Base-by-base conservation (phyloP, 2,113 vertebrate species). In the Dipodomys spectabilis region DNA sequence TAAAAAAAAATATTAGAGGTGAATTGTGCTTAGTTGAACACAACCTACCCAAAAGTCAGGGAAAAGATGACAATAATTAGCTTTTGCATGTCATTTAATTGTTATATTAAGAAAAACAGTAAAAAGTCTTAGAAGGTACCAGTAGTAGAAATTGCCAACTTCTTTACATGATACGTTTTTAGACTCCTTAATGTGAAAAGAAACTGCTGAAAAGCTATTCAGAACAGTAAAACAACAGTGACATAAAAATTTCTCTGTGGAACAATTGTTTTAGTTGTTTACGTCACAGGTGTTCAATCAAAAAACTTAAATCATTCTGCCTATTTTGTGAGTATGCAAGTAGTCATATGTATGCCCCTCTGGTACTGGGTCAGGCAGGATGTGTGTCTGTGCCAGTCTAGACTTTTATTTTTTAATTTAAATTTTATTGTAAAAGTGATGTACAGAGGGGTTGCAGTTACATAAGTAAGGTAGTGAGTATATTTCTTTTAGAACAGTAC, bases 181-280 rank as follows among this genome's bases (percentile, higher is more conserved):
- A 83, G 25, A 84, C 28, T 90, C 11, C 13, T 84, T 71, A 22
- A 11, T 96, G 88, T 86, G 27, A 69, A 90, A 82, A n/a, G 77
- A 86, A 84, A 72, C 4, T 28, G 28, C 49, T 60, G 23, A 75
- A 87, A 94, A 94, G 7, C 32, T 91, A 35, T 81, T 64, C n/a
- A 72, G 69, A 87, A 68, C 85, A 81, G 57, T 39, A 82, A 77
- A 78, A 64, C 11, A 68, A 32, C 7, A 71, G 20, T n/a, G 57
- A 84, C 7, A 78, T 77, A 19, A 78, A 62, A 62, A 20, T 53
- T 19, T 90, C 45, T 81, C 85, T 60, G 15, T 32, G 6, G 39
- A 35, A 65, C 49, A 19, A 87, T 72, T 44, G 75, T 71, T 88
- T 69, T 57, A 86, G 68, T 60, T 5, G 73, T 87, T 88, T 22